phyloP scores from a whole-genome alignment of 2,888 invertebrate genomes.

The Yponomeuta cagnagella region DNA sequence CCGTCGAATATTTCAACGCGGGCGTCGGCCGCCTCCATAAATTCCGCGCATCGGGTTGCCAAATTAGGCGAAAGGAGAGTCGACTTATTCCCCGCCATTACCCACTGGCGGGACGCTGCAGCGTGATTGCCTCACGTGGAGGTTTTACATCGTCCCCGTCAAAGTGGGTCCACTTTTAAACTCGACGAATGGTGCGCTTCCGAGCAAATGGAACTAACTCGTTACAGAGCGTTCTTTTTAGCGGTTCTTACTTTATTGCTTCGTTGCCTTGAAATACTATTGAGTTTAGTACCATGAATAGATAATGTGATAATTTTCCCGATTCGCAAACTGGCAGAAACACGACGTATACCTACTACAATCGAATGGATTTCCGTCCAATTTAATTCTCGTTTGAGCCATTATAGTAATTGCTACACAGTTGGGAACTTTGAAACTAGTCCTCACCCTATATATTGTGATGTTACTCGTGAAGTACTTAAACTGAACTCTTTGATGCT shows the following conservation, averaged over 20 bases:
- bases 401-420: constrained; percentile 62
- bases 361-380: constrained; percentile 55
- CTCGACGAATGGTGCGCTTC: constrained; percentile 36
- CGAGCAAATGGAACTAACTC: constrained; percentile 23
- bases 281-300: neutral
- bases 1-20: constrained; percentile 73
- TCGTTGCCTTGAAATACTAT: neutral
- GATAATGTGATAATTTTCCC: neutral
- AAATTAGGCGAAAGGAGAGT: constrained; percentile 73
- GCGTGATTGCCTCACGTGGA: constrained; percentile 19
- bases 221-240: neutral
- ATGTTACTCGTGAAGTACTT: constrained; percentile 37
- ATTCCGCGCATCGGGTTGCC: constrained; percentile 75
- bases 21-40: constrained; percentile 64
- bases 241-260: neutral
- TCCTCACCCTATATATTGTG: constrained; percentile 24
- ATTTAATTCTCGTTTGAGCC: constrained; percentile 61
- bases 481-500: constrained; percentile 31
- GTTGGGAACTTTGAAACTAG: constrained; percentile 39
- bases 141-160: constrained; percentile 6
- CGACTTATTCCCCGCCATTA: constrained; percentile 67
- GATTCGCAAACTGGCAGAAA: constrained; percentile 24
- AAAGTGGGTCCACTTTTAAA: constrained; percentile 12
- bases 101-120: constrained; percentile 29
- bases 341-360: constrained; percentile 34